These are phyloP conservation scores for Myotis pilosus DNA, from an alignment of 2,797 vertebrate species.

Conservation along the genomic window DNA sequence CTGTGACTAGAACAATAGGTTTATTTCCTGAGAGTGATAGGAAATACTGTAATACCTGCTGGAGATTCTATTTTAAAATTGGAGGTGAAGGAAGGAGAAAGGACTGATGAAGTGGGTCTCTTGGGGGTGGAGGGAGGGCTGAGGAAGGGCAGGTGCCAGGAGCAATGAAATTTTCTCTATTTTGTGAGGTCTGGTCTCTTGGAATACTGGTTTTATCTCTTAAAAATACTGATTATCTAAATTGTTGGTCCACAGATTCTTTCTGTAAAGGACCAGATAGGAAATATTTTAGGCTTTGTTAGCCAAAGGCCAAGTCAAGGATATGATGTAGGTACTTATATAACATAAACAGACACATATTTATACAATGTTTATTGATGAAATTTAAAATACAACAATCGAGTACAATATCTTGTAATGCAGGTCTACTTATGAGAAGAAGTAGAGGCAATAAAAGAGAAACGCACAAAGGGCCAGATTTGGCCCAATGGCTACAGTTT, in stretches of 20 bases:
- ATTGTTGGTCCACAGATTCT: background rate
- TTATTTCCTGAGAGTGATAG: background rate
- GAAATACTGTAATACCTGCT: background rate
- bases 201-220: background rate
- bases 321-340: background rate
- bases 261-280: background rate
- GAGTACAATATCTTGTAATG: background rate
- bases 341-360: background rate
- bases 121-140: rapidly evolving
- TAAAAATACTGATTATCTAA: background rate
- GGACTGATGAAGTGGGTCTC: background rate
- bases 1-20: background rate
- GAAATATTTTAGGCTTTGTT: background rate
- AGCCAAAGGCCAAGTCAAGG: background rate
- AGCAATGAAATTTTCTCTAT: background rate
- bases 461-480: rapidly evolving
- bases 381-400: background rate
- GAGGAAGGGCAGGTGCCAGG: background rate
- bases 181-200: background rate
- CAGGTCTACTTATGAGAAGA: background rate
- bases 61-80: background rate
- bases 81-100: background rate
- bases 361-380: background rate
- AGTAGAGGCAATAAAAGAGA: background rate
- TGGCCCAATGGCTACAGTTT: background rate